Evolutionary conservation across 2,888 invertebrate genomes (phyloP), one percentile per base, ranked within the genome.

Genomic region (Metacarcinus magister): DNA sequence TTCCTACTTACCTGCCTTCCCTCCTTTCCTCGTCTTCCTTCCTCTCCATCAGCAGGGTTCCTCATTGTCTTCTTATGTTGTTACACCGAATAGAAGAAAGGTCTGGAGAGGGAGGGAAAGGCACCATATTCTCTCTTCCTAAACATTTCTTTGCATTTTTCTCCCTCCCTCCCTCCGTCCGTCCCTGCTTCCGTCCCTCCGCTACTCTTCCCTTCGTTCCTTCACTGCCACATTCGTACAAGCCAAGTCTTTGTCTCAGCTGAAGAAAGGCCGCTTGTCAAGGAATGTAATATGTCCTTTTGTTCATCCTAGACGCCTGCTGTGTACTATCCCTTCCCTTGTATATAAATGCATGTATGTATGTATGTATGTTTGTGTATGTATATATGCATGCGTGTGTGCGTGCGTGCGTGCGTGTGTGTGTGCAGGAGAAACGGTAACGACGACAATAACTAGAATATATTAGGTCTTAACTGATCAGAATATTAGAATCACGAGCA

Each of bases 201-300:
- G n/a, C 67, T 10, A 5, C 67, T 19, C n/a, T 5, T 5, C 5
- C n/a, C 23, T 67, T 19, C 67, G 67, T 67, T n/a, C 67, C 67
- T 67, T 67, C 67, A 67, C n/a, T n/a, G 67, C 67, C 67, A 67
- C 67, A n/a, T 19, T 67, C 67, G n/a, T 67, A 67, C 67, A 67
- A n/a, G 23, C 67, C n/a, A 23, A 23, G 67, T 67, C 67, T 67
- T 67, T 67, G 67, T 67, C 67, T 67, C 67, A 67, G 67, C 67
- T 67, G 67, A 23, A n/a, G 19, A 67, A 67, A 54, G n/a, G 67
- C 67, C 67, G 67, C 67, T 67, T 67, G 67, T 67, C 67, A 67
- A n/a, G 67, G 67, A n/a, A 67, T 67, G n/a, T 67, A 67, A 67
- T 67, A 67, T 67, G 67, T 67, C 23, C 67, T 67, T 67, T 67